phyloP scores from a whole-genome alignment of 2,888 invertebrate genomes.

The Tachina lurida region DNA sequence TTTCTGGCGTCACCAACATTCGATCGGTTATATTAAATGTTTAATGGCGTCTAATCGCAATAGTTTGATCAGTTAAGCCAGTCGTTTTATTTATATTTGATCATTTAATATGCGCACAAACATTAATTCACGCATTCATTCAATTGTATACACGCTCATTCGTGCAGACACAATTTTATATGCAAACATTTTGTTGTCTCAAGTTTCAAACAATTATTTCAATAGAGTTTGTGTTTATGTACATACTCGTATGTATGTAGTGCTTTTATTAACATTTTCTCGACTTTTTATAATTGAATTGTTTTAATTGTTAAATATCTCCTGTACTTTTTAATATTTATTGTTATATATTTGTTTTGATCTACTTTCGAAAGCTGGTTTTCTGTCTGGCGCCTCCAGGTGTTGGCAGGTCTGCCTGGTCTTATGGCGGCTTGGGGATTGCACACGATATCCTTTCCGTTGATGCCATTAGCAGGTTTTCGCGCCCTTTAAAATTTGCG shows the following conservation, averaged over 20 bases:
- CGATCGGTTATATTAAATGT: constrained; percentile 55
- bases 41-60: constrained; percentile 68
- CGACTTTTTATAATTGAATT: constrained; percentile 45
- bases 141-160: constrained; percentile 10
- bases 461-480: too few species aligned
- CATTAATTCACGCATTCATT: constrained; percentile 38
- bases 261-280: constrained; percentile 15
- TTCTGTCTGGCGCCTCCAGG: too few species aligned
- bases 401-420: too few species aligned
- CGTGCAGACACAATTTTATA: constrained; percentile 28
- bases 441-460: too few species aligned
- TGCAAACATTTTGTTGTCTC: constrained; percentile 42
- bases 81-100: constrained; percentile 65
- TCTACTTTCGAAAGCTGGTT: too few species aligned
- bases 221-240: not conserved
- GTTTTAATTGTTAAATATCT: constrained; percentile 26
- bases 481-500: too few species aligned
- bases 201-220: constrained; percentile 22
- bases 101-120: constrained; percentile 53
- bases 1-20: constrained; percentile 60
- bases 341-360: not conserved
- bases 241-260: not conserved
- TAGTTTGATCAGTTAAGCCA: constrained; percentile 68
- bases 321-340: not conserved
- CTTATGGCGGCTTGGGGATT: too few species aligned